phyloP scores from a whole-genome alignment of 92 coral and sea anemone species.

The Diadumene lineata region DNA sequence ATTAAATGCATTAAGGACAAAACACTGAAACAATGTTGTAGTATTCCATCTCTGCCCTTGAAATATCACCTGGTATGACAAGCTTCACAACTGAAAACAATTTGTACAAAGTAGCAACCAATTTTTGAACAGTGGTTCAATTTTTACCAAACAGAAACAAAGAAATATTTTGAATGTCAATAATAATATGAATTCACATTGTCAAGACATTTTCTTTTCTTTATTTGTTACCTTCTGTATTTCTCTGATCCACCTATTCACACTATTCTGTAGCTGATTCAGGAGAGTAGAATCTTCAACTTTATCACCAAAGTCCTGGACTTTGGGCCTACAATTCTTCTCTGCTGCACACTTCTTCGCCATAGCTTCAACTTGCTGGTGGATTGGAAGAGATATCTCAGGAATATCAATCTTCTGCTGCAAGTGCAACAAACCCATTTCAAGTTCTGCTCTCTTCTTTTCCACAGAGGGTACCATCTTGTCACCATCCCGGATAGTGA shows the following conservation, averaged over 20 bases:
- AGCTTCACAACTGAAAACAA: too few relatives aligned
- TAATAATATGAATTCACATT: background rate
- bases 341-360: conserved; percentile 76
- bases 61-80: too few relatives aligned
- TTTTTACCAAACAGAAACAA: too few relatives aligned
- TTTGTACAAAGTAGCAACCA: too few relatives aligned
- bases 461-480: conserved; percentile 97
- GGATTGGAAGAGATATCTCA: conserved; percentile 87
- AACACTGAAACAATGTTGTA: too few relatives aligned
- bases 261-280: conserved; percentile 96
- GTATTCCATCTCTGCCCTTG: too few relatives aligned
- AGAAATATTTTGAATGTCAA: too few relatives aligned
- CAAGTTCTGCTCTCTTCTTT: conserved; percentile 94
- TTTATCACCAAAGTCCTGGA: conserved; percentile 92
- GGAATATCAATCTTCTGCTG: conserved; percentile 99
- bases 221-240: conserved; percentile 99
- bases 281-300: conserved; percentile 93
- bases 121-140: too few relatives aligned
- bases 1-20: too few relatives aligned
- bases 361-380: conserved; percentile 73
- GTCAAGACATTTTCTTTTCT: background rate
- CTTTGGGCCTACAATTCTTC: conserved; percentile 73
- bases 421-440: conserved; percentile 93
- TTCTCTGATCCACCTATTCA: conserved; percentile 98
- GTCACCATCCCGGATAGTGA: conserved; percentile 91